A percentile compares a stretch with the other conserved stretches of the same genome.
phyloP scores from a whole-genome alignment of 2,797 vertebrate species.

The Leptatherina wallacei region DNA sequence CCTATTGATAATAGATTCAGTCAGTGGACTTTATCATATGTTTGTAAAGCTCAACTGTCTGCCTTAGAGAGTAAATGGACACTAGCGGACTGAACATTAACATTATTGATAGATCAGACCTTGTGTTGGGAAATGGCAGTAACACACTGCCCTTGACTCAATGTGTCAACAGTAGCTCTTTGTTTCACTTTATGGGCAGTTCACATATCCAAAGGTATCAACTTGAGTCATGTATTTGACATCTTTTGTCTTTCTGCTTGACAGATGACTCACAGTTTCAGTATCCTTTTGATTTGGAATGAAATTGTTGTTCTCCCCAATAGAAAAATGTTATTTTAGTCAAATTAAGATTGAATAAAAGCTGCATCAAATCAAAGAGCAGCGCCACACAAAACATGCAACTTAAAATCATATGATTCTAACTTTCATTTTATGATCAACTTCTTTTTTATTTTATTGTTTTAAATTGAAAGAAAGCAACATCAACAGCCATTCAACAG shows the following conservation, averaged over 20 bases:
- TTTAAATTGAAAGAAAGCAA: too few species aligned
- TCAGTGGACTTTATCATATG: neutral
- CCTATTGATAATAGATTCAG: neutral
- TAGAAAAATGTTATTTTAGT: neutral
- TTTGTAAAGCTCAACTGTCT: constrained; percentile 29
- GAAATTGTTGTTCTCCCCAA: neutral
- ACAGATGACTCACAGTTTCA: neutral
- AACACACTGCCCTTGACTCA: neutral
- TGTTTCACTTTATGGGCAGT: constrained; percentile 4
- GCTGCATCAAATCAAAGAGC: neutral
- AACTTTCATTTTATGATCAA: too few species aligned
- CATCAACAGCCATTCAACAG: too few species aligned
- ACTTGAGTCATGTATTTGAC: neutral
- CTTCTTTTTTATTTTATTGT: too few species aligned
- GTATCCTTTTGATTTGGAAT: neutral
- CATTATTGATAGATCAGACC: constrained; percentile 20
- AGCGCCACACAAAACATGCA: neutral
- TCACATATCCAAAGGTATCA: neutral
- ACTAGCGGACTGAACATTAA: constrained; percentile 35
- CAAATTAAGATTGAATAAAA: neutral
- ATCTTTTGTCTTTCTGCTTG: neutral
- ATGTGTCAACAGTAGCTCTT: constrained; percentile 19
- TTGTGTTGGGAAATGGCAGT: constrained; percentile 19
- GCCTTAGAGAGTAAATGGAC: constrained; percentile 20
- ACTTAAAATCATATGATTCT: neutral